A percentile compares a stretch with the other conserved stretches of the same genome.
phyloP scores from a whole-genome alignment of 2,888 invertebrate species.

The Trissonchulus latispiculum region DNA sequence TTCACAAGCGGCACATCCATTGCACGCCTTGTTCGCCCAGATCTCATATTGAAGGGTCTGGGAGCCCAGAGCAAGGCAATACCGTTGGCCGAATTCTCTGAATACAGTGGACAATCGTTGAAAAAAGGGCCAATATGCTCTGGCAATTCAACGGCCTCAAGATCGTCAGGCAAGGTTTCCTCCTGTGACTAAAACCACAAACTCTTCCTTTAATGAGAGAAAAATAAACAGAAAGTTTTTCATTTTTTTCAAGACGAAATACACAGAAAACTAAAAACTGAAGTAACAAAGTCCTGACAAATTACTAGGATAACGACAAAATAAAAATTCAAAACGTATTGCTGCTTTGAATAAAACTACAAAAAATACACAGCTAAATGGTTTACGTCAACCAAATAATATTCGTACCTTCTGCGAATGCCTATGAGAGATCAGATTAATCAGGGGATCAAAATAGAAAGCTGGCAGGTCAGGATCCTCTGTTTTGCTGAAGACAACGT shows the following conservation, averaged over 20 bases:
- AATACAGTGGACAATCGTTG: slow-evolving; percentile 68
- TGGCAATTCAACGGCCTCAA: slow-evolving; percentile 78
- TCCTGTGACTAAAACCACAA: slow-evolving; percentile 62
- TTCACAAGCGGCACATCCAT: slow-evolving; percentile 96
- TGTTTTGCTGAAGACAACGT: slow-evolving; percentile 98
- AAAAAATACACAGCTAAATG: too few relatives aligned
- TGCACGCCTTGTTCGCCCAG: slow-evolving; percentile 81
- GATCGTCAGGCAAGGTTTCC: slow-evolving; percentile 78
- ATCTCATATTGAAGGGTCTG: slow-evolving; percentile 89
- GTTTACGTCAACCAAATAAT: too few relatives aligned
- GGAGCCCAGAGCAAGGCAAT: slow-evolving; percentile 95
- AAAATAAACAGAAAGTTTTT: too few relatives aligned
- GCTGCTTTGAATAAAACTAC: too few relatives aligned
- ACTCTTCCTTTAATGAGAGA: too few relatives aligned
- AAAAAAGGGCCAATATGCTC: slow-evolving; percentile 83
- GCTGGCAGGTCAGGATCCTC: slow-evolving; percentile 99
- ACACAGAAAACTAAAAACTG: too few relatives aligned
- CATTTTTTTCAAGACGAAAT: too few relatives aligned
- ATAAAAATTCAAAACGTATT: too few relatives aligned
- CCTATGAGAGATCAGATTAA: slow-evolving; percentile 94
- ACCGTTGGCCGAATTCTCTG: slow-evolving; percentile 97
- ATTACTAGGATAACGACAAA: too few relatives aligned
- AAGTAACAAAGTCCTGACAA: too few relatives aligned
- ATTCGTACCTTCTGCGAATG: slow-evolving; percentile 58
- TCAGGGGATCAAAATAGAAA: slow-evolving; percentile 97